A percentile compares a stretch with the other conserved stretches of the same genome.
phyloP scores from a whole-genome alignment of 2,113 vertebrate genomes.

The Eublepharis macularius region DNA sequence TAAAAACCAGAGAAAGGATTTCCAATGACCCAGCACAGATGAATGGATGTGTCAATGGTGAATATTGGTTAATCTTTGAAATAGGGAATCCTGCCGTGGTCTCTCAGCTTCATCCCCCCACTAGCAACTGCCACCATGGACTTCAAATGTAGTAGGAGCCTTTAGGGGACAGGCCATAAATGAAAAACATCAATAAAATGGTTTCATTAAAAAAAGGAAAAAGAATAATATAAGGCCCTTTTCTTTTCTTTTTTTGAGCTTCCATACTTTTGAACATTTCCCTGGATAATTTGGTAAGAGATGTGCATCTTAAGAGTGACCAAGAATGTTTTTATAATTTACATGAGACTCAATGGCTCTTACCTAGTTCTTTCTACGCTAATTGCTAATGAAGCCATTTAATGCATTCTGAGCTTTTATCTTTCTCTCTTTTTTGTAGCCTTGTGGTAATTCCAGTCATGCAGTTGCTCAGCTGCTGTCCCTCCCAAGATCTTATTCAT shows the following conservation, averaged over 20 bases:
- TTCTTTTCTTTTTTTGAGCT: background rate
- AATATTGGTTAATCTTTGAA: slow-evolving; percentile 84
- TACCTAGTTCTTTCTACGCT: slow-evolving; percentile 24
- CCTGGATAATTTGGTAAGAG: slow-evolving; percentile 49
- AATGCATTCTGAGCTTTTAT: background rate
- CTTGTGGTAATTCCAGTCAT: slow-evolving; percentile 1
- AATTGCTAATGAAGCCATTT: slow-evolving; percentile 49
- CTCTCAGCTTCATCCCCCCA: slow-evolving; percentile 66
- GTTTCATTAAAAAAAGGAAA: slow-evolving; percentile 34
- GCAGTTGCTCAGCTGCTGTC: slow-evolving; percentile 15
- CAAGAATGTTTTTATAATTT: slow-evolving; percentile 23
- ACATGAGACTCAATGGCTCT: background rate
- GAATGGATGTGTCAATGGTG: slow-evolving; percentile 83
- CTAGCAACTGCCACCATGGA: slow-evolving; percentile 67
- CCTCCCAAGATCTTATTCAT: slow-evolving; percentile 43
- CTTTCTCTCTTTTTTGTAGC: slow-evolving; percentile 8
- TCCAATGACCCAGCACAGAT: slow-evolving; percentile 83
- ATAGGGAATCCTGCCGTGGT: slow-evolving; percentile 80
- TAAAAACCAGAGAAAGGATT: slow-evolving; percentile 82
- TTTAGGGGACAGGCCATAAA: slow-evolving; percentile 70
- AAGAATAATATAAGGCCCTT: slow-evolving; percentile 47
- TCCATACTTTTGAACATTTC: slow-evolving; percentile 61
- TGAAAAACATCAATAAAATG: slow-evolving; percentile 48
- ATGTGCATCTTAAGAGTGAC: slow-evolving; percentile 1
- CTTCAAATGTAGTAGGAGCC: slow-evolving; percentile 65